These are phyloP conservation scores for Protosalanx chinensis DNA, from an alignment of 2,797 vertebrate species.

Conservation along the genomic window DNA sequence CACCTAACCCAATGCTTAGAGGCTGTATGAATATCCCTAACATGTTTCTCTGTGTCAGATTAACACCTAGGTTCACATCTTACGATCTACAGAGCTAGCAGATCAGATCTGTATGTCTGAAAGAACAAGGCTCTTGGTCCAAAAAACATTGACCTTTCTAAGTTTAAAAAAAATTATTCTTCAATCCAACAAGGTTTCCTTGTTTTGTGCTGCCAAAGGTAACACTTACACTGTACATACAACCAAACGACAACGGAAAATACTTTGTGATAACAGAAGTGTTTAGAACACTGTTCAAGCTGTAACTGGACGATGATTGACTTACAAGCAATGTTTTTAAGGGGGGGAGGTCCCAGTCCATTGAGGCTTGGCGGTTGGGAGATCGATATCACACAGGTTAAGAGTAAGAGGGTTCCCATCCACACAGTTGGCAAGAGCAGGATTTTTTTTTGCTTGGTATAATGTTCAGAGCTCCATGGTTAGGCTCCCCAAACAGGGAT, in stretches of 20 bases:
- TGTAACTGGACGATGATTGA: conserved; percentile 47
- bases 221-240: conserved; percentile 45
- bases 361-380: conserved; percentile 51
- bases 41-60: conserved; percentile 41
- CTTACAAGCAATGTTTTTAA: conserved; percentile 47
- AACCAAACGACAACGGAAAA: conserved; percentile 43
- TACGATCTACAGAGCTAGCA: conserved; percentile 42
- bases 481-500: conserved; percentile 11
- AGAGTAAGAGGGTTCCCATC: conserved; percentile 34
- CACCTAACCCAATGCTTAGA: conserved; percentile 68
- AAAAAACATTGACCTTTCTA: conserved; percentile 15
- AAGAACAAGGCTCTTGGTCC: conserved; percentile 29
- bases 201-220: conserved; percentile 42
- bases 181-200: conserved; percentile 31
- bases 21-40: conserved; percentile 60
- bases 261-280: conserved; percentile 35
- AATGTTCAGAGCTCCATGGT: conserved; percentile 34
- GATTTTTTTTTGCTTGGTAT: conserved; percentile 29
- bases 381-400: conserved; percentile 41
- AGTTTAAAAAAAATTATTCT: not conserved
- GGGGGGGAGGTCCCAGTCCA: conserved; percentile 29
- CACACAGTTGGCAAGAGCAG: conserved; percentile 51
- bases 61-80: conserved; percentile 65
- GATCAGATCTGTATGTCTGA: conserved; percentile 31
- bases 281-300: conserved; percentile 51